Percentiles rank a stretch among this genome's conserved stretches.
Evolutionary conservation across 2,888 invertebrate genomes (phyloP).

Genomic region (Scaptomyza caliginosa): DNA sequence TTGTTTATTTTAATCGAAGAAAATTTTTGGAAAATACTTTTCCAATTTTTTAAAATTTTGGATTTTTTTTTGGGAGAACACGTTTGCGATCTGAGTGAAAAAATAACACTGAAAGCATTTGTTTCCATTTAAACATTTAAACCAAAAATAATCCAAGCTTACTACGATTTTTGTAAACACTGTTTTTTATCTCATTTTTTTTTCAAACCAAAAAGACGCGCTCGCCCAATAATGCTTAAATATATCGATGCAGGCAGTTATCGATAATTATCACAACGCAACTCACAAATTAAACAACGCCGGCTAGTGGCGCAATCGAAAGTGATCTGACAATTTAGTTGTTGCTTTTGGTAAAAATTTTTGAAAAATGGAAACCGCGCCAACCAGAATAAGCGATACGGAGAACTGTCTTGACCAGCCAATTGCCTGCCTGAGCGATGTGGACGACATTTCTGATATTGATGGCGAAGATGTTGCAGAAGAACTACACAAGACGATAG

Average conservation of each 20-base stretch:
- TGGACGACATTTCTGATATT: slow-evolving; percentile 45
- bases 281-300: not conserved
- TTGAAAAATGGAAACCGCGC: slow-evolving; percentile 16
- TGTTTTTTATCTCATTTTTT: not conserved
- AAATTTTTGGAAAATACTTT: not conserved
- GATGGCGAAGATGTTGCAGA: slow-evolving; percentile 33
- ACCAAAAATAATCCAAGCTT: not conserved
- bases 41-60: not conserved
- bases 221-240: not conserved
- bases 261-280: not conserved
- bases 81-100: not conserved
- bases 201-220: not conserved
- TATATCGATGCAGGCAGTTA: not conserved
- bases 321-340: not conserved
- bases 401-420: not conserved
- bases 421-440: slow-evolving; percentile 24
- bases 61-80: not conserved
- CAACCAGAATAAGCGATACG: not conserved
- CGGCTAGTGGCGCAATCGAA: not conserved
- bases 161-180: not conserved
- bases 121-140: not conserved
- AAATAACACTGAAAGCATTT: not conserved
- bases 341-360: not conserved
- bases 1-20: not conserved
- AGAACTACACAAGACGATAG: slow-evolving; percentile 23